Evolutionary conservation across 92 coral and sea anemone species (phyloP).

Genomic region (Heliopora coerulea): DNA sequence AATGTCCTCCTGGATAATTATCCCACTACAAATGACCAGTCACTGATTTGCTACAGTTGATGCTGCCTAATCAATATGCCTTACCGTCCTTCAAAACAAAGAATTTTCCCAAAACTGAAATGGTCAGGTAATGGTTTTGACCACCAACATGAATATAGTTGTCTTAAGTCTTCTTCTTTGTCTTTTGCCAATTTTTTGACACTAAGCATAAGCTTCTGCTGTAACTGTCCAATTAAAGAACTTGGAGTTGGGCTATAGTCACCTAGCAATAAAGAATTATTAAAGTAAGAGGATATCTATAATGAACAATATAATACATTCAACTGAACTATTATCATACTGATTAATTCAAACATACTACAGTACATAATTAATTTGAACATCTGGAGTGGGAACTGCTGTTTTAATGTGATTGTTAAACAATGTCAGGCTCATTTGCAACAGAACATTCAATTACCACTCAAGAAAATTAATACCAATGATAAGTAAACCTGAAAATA

Average conservation of each 20-base stretch:
- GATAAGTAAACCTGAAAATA: no score
- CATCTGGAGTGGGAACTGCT: no score
- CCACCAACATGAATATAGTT: constrained; percentile 95
- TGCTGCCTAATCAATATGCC: constrained; percentile 42
- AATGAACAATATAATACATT: neutral
- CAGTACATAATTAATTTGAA: no score
- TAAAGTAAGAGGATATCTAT: neutral
- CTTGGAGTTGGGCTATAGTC: constrained; percentile 84
- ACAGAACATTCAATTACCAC: no score
- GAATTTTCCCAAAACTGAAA: constrained; percentile 67
- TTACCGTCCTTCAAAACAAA: constrained; percentile 96
- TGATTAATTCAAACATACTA: no score
- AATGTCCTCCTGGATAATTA: no score
- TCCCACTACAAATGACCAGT: no score
- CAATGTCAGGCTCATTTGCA: no score
- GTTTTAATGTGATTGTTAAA: no score
- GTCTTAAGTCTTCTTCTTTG: constrained; percentile 89
- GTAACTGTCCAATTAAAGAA: constrained; percentile 85
- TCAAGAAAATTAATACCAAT: no score
- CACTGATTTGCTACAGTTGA: no score
- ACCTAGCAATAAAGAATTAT: constrained; percentile 47
- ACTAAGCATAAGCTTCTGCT: constrained; percentile 67
- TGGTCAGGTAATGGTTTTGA: constrained; percentile 80
- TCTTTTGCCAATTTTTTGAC: constrained; percentile 70
- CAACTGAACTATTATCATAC: no score